phyloP scores from a whole-genome alignment of 2,113 vertebrate genomes.

The Lynx canadensis region DNA sequence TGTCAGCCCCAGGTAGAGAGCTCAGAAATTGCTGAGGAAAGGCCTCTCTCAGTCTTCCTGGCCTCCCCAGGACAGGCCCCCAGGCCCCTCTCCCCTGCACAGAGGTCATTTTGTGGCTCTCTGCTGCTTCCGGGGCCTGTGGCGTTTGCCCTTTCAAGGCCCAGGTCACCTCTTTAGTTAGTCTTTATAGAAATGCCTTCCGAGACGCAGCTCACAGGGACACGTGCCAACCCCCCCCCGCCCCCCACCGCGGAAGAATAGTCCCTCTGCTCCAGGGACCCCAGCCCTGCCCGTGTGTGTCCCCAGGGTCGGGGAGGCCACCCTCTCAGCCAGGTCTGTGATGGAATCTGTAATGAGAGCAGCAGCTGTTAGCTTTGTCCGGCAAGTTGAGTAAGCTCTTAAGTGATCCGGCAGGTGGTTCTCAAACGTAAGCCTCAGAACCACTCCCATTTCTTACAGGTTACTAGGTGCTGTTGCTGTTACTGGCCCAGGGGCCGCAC shows the following conservation, averaged over 20 bases:
- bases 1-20: neutral
- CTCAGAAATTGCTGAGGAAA: neutral
- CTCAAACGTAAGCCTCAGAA: neutral
- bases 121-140: neutral
- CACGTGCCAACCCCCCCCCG: neutral
- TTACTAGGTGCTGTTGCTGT: neutral
- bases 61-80: neutral
- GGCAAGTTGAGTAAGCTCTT: neutral
- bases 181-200: neutral
- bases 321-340: neutral
- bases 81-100: too few species aligned
- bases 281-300: neutral
- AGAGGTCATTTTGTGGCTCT: neutral
- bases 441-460: neutral
- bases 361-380: neutral
- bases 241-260: neutral
- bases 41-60: neutral
- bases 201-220: neutral
- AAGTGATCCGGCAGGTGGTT: neutral
- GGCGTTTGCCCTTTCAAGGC: neutral
- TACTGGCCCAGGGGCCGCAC: too few species aligned
- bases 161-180: rapidly evolving
- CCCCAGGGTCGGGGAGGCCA: neutral
- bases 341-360: neutral
- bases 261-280: too few species aligned